Evolutionary conservation across 2,797 vertebrate species (phyloP).

Genomic region (Salarias fasciatus): DNA sequence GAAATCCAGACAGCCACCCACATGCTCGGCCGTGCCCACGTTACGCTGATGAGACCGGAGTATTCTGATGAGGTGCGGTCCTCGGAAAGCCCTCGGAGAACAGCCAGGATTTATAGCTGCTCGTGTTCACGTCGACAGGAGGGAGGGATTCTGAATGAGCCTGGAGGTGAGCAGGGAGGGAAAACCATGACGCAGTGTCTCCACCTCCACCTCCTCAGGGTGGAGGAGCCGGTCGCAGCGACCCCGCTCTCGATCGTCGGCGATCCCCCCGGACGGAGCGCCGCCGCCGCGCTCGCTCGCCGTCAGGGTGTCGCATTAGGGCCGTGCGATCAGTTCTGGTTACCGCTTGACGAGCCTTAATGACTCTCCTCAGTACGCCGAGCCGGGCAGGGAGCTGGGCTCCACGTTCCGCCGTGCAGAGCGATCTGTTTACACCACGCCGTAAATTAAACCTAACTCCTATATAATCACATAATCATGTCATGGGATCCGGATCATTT

Average conservation of each 20-base stretch:
- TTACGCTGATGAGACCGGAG: neutral
- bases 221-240: slow-evolving; percentile 49
- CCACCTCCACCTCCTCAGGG: slow-evolving; percentile 45
- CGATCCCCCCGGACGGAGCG: slow-evolving; percentile 44
- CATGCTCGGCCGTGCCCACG: neutral
- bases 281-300: slow-evolving; percentile 40
- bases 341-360: slow-evolving; percentile 51
- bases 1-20: slow-evolving; percentile 30
- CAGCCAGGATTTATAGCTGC: slow-evolving; percentile 55
- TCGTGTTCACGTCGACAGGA: no score
- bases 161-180: slow-evolving; percentile 31
- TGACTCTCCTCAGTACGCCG: slow-evolving; percentile 37
- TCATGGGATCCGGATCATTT: slow-evolving; percentile 33
- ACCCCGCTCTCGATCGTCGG: slow-evolving; percentile 52
- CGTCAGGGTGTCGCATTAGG: slow-evolving; percentile 32
- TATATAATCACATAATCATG: slow-evolving; percentile 44
- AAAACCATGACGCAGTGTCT: slow-evolving; percentile 62
- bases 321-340: slow-evolving; percentile 52
- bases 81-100: slow-evolving; percentile 14
- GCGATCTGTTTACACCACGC: slow-evolving; percentile 43
- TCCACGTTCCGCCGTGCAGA: slow-evolving; percentile 14
- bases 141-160: slow-evolving; percentile 62
- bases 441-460: slow-evolving; percentile 37
- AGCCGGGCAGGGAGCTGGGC: neutral
- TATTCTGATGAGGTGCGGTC: slow-evolving; percentile 16